Base-by-base conservation (phyloP, 2,113 vertebrate genomes). In the Channa maculata region DNA sequence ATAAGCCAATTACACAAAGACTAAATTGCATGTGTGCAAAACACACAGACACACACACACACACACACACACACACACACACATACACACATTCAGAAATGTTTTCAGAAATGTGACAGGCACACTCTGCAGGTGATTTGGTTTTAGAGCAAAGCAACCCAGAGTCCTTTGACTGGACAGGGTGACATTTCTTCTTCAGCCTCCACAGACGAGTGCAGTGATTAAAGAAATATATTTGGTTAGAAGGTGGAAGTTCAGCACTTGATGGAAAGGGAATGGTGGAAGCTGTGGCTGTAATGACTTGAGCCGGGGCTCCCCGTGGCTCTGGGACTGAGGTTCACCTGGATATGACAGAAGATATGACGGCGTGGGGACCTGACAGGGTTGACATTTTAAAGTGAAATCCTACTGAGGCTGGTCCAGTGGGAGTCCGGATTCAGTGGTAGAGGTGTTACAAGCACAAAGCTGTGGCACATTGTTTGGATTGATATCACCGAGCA, bases 301-400 rank as follows among this genome's bases (percentile, higher is more conserved):
- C 61, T 64, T 14, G 34, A 70, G 63, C 50, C 8, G 12, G 8
- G 5, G 2, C 33, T 53, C 54, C 74, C 65, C 14, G 75, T 0
- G 5, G 46, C 64, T 51, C 36, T 6, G 52, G 44, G 63, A 43
- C 38, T 49, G 53, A 57, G 70, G 84, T 81, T 83, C 63, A 75
- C 74, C 75, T 67, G 60, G 48, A 73, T 5, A 82, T 63, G 52
- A 81, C 64, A 64, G 58, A 8, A 53, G 67, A 77, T 60, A 49
- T 69, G 71, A 82, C 8, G 12, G 50, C 15, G 7, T 33, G 54
- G 44, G 37, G 65, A 67, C 74, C 48, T 52, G 79, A 88, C 87
- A 73, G 77, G 43, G 62, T n/a, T 87, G 87, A 85, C 79, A 86
- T 90, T 92, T 90, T 72, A 70, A 82, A 79, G 73, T 59, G 76